Conservation (phyloP, 2,888 invertebrate species). For the Drosophila mayaguana region DNA sequence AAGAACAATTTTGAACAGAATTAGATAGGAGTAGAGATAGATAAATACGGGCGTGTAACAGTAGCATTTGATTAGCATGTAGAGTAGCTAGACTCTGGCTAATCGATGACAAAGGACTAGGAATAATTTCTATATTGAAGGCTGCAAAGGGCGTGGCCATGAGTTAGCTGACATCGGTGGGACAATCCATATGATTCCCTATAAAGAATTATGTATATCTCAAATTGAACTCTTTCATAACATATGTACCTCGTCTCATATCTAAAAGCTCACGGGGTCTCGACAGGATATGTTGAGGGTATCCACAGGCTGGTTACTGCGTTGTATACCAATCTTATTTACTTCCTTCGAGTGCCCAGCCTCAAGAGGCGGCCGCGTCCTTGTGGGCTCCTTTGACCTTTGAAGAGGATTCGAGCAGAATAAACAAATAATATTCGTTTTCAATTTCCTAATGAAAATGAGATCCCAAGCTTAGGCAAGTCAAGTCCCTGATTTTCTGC, state of each 20-base stretch:
- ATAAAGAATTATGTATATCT: no score
- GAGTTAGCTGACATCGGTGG: neutral
- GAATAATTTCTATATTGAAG: neutral
- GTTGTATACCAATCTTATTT: neutral
- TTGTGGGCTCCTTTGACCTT: slow-evolving; percentile 1
- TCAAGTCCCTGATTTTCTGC: neutral
- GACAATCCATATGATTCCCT: no score
- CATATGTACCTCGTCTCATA: no score
- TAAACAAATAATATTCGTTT: neutral
- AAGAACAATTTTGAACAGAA: neutral
- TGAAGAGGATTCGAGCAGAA: neutral
- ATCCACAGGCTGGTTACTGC: neutral
- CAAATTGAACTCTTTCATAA: no score
- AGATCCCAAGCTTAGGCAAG: neutral
- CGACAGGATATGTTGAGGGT: neutral
- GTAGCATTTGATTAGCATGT: neutral
- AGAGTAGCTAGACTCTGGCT: neutral
- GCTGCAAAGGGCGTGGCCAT: neutral
- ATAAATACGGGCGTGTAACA: neutral
- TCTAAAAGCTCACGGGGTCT: no score
- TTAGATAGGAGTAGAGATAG: neutral
- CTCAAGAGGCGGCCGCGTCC: neutral
- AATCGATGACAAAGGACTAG: neutral
- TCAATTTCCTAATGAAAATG: neutral
- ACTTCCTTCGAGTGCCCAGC: neutral